Conservation (phyloP, 2,113 vertebrate species). For the Oceanites oceanicus region DNA sequence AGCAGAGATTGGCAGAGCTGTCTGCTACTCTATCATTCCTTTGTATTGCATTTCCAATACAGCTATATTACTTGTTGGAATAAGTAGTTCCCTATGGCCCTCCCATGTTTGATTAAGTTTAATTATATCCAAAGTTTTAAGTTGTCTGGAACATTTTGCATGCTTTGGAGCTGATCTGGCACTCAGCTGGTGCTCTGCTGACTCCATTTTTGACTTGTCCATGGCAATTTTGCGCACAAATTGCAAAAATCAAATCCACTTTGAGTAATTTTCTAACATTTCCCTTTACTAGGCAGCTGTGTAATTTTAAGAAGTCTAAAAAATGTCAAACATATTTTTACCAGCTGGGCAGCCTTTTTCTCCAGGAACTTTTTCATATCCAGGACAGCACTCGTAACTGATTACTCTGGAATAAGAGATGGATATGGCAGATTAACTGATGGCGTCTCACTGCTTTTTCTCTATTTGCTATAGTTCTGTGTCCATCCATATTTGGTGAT, state of each 20-base stretch:
- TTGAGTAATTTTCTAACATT: not conserved
- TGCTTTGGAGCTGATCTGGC: slow-evolving; percentile 1
- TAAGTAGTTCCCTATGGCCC: not conserved
- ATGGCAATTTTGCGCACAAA: not conserved
- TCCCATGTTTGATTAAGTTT: not conserved
- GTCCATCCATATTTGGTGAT: not conserved
- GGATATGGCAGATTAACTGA: not conserved
- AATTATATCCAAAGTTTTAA: not conserved
- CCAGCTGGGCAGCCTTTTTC: slow-evolving; percentile 96
- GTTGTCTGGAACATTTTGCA: slow-evolving; percentile 21
- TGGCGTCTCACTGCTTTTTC: not conserved
- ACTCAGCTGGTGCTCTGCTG: not conserved
- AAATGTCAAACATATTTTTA: slow-evolving; percentile 64
- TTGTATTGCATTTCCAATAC: not conserved
- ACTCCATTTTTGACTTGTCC: not conserved
- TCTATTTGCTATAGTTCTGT: not conserved
- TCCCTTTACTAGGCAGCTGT: not conserved
- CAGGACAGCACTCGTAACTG: slow-evolving; percentile 96
- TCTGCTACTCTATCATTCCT: not conserved
- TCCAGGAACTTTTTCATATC: slow-evolving; percentile 91
- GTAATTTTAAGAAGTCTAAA: slow-evolving; percentile 6
- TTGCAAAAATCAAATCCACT: slow-evolving; percentile 4
- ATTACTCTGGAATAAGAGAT: slow-evolving; percentile 83
- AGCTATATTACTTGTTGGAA: not conserved
- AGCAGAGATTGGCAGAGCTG: not conserved